These are phyloP conservation scores for Ammospiza nelsoni DNA, from an alignment of 2,113 vertebrate species.

Conservation along the genomic window DNA sequence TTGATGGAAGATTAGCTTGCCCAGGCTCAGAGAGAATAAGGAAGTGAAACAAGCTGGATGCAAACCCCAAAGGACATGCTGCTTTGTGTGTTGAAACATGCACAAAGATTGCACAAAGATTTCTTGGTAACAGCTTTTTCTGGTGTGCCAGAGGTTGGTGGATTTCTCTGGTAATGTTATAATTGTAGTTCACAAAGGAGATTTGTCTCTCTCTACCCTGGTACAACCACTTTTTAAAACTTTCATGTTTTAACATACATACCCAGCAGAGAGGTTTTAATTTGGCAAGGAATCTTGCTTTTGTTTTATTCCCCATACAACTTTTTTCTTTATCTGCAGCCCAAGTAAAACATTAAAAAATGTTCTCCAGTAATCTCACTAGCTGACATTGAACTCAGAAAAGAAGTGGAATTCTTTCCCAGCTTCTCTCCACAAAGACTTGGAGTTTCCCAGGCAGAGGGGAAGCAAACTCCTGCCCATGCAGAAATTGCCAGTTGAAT, in stretches of 20 bases:
- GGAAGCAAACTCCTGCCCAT: background rate
- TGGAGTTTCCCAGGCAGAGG: background rate
- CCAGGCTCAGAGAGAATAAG: background rate
- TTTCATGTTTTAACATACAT: background rate
- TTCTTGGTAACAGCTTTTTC: background rate
- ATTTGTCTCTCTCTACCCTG: background rate
- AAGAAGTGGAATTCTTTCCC: background rate
- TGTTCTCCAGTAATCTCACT: background rate
- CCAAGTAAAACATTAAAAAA: background rate
- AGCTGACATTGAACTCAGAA: background rate
- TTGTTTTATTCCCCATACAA: accelerated
- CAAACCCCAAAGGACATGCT: accelerated
- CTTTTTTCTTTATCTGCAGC: background rate
- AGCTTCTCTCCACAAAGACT: background rate
- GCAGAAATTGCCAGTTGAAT: background rate
- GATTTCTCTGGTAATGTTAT: background rate
- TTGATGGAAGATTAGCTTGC: background rate
- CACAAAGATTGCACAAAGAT: background rate
- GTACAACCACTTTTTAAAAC: background rate
- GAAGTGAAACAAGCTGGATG: background rate
- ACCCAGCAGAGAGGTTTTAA: background rate
- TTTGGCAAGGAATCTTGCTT: background rate
- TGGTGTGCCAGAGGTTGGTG: background rate
- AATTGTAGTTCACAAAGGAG: background rate
- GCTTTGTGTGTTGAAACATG: accelerated